Evolutionary conservation across 2,113 vertebrate species (phyloP).

Genomic region (Phrynocephalus versicolor): DNA sequence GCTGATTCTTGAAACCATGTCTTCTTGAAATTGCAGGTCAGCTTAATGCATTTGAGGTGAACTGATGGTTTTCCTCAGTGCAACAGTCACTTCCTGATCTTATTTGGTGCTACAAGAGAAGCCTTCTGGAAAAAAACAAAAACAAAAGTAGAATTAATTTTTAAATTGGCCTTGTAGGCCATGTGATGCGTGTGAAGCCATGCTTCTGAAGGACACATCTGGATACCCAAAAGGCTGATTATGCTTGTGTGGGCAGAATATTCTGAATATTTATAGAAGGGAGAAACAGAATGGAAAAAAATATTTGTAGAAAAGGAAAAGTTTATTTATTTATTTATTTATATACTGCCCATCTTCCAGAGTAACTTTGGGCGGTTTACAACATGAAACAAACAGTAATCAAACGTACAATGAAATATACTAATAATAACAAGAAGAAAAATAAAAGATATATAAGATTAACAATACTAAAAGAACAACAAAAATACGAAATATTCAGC

Average conservation of each 20-base stretch:
- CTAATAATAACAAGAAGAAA: no score
- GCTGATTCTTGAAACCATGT: background rate
- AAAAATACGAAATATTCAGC: no score
- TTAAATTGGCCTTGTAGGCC: background rate
- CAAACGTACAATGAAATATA: no score
- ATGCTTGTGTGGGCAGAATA: slow-evolving; percentile 36
- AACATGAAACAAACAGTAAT: no score
- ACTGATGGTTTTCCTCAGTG: background rate
- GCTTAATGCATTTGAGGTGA: background rate
- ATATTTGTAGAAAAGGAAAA: slow-evolving; percentile 23
- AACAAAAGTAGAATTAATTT: background rate
- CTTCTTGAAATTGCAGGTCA: background rate
- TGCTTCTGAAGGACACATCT: slow-evolving; percentile 38
- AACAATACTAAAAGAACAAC: no score
- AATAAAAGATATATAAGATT: no score
- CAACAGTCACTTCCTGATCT: background rate
- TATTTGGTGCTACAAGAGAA: background rate
- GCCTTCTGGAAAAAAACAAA: background rate
- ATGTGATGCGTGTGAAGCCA: background rate
- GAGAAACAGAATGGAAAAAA: slow-evolving; percentile 31
- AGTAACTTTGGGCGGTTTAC: no score
- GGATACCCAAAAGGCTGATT: slow-evolving; percentile 25
- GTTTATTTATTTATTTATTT: no score
- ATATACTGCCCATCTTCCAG: no score
- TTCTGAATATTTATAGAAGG: slow-evolving; percentile 23